Evolutionary conservation across 2,888 invertebrate species (phyloP), one percentile per base, ranked within the genome.

Genomic region (Aspidiotus rigidus): DNA sequence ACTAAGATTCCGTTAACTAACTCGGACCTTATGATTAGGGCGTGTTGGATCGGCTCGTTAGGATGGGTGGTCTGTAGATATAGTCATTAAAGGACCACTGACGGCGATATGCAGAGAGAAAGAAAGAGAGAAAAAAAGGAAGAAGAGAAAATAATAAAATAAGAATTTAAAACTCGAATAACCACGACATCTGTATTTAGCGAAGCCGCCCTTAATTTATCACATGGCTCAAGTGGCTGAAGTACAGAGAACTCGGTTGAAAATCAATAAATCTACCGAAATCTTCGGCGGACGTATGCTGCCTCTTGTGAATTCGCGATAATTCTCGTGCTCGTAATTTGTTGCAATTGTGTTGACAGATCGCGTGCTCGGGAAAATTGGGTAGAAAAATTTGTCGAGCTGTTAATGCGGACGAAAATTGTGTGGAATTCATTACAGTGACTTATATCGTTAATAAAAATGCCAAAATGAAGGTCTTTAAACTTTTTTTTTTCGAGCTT

Each of bases 141-240:
- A 39, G 39, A 59, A 59, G 39, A 59, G 39, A 59, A 11, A 59
- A 59, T 59, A 59, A 59, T 59, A 39, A 59, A 59, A 59, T 59
- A 59, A 59, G 39, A 59, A 59, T 39, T 59, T 13, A 39, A 55
- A 59, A 59, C 59, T 59, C 28, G 59, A 59, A 59, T 17, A 59
- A 28, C 59, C 13, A 59, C 59, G 5, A 59, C 16, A 59, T 59
- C 59, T 59, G 59, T 59, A 59, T 59, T 59, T 59, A 59, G 59
- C 59, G 59, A 59, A 59, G 59, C 59, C 59, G 59, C 59, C 59
- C 59, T 59, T 59, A 59, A 59, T 59, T 59, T 59, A 59, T 59
- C 59, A 59, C 59, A 59, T 28, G 39, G 59, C 39, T 59, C 59
- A 59, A 59, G 59, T 59, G 28, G 59, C 59, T 8, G 56, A 59